Percentiles rank a stretch among this genome's conserved stretches.
Evolutionary conservation across 2,797 vertebrate genomes (phyloP).

Genomic region (Phrynocephalus guinanensis): DNA sequence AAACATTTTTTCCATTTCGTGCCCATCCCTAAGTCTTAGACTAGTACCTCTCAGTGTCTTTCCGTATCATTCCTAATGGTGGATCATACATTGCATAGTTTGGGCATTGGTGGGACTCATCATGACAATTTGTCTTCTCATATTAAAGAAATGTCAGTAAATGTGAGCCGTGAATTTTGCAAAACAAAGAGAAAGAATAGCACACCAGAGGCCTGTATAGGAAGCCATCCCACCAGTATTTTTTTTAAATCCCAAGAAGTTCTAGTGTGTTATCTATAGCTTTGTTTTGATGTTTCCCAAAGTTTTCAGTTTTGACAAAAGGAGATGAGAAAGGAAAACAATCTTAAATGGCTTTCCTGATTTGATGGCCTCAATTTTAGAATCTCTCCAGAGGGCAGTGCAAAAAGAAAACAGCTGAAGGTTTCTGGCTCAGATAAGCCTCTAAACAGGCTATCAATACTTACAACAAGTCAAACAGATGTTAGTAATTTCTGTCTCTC

Average conservation of each 20-base stretch:
- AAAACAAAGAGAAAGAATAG: background rate
- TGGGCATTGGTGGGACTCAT: background rate
- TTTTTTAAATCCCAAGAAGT: background rate
- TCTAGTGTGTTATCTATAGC: background rate
- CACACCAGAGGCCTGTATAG: background rate
- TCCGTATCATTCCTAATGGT: background rate
- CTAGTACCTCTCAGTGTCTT: background rate
- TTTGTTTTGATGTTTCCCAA: background rate
- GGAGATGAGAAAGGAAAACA: conserved; percentile 9
- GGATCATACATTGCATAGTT: background rate
- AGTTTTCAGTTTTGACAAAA: background rate
- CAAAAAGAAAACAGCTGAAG: background rate
- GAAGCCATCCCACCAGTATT: background rate
- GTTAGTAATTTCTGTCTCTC: background rate
- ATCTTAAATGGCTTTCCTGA: background rate
- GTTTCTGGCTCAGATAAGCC: background rate
- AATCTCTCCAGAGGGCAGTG: background rate
- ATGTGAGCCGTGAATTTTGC: background rate
- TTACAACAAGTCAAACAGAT: conserved; percentile 20
- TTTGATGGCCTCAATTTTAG: conserved; percentile 14
- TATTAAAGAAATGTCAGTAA: background rate
- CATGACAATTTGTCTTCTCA: background rate
- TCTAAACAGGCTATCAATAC: conserved; percentile 4
- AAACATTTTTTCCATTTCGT: too few species aligned
- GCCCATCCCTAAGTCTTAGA: too few species aligned